Evolutionary conservation across 2,797 vertebrate species (phyloP), one percentile per base, ranked within the genome.

Genomic region (Pangasius larnaudii): DNA sequence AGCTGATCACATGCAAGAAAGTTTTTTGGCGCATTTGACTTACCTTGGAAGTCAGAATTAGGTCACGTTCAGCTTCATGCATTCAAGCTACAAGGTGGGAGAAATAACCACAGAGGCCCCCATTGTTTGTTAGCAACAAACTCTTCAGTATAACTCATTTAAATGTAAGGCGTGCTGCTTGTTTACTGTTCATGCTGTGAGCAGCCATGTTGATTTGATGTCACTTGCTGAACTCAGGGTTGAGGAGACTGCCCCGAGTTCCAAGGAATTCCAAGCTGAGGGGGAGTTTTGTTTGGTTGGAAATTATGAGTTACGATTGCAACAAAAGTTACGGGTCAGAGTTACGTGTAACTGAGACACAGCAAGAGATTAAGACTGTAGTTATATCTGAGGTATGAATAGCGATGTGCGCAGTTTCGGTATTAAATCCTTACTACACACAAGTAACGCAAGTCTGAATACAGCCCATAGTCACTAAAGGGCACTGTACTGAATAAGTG

Each of bases 401-500:
- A 42, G 19, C 8, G 22, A 11, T 46, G 39, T 42, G n/a, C 65
- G 0, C 11, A 67, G 36, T 46, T 46, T 46, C 0, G 7, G 18
- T 11, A 72, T 22, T 72, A 22, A 72, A 74, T 72, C 39, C 39
- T 74, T 9, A 27, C 71, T 74, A 46, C 22, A 74, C 71, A 46
- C 39, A 46, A 0, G 10, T 51, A 49, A n/a, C 49, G 33, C 46
- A 53, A 78, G n/a, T 19, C 16, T 33, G 71, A n/a, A 51, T 18
- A 51, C 46, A 77, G 24, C 42, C 39, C 24, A 46, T 2, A 46
- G 39, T 46, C 69, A 72, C 36, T 46, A 22, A 42, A 92, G 88
- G 92, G 91, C 94, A 91, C 91, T 93, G 91, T 92, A 87, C 87
- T 96, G 94, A 94, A 93, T 42, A 6, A 79, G 85, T 33, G 93